Evolutionary conservation across 2,113 vertebrate genomes (phyloP).

Genomic region (Mus spicilegus): DNA sequence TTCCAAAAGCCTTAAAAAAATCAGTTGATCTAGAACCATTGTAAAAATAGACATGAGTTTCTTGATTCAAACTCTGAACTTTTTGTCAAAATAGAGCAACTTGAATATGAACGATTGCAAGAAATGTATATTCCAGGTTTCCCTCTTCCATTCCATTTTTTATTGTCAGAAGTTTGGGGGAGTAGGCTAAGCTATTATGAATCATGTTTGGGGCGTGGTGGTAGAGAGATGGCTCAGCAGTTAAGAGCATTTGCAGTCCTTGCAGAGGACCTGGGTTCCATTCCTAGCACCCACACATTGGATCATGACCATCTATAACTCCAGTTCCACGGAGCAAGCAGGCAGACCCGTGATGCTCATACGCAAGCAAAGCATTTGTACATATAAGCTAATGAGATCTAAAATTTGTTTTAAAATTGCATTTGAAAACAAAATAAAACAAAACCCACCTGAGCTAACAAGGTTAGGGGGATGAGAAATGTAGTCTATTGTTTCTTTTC

Average conservation of each 20-base stretch:
- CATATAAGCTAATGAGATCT: neutral
- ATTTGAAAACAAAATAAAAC: constrained; percentile 30
- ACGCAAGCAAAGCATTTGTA: no score
- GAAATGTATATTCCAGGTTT: neutral
- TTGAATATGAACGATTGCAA: neutral
- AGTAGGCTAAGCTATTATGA: neutral
- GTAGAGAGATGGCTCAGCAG: neutral
- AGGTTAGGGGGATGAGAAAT: neutral
- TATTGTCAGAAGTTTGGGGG: constrained; percentile 19
- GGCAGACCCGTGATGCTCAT: neutral
- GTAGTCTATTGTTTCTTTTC: neutral
- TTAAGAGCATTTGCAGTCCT: neutral
- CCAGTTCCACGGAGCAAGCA: neutral
- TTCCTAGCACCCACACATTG: neutral
- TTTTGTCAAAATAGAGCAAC: constrained; percentile 63
- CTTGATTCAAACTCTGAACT: neutral
- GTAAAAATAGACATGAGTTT: constrained; percentile 38
- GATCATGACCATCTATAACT: neutral
- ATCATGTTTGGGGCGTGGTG: neutral
- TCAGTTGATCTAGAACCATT: neutral
- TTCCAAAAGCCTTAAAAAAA: constrained; percentile 38
- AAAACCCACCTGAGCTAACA: neutral
- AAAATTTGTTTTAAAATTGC: neutral
- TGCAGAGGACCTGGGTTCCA: neutral
- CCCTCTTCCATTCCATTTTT: neutral